Conservation (phyloP, 2,888 invertebrate species). For the Heliconius sara region DNA sequence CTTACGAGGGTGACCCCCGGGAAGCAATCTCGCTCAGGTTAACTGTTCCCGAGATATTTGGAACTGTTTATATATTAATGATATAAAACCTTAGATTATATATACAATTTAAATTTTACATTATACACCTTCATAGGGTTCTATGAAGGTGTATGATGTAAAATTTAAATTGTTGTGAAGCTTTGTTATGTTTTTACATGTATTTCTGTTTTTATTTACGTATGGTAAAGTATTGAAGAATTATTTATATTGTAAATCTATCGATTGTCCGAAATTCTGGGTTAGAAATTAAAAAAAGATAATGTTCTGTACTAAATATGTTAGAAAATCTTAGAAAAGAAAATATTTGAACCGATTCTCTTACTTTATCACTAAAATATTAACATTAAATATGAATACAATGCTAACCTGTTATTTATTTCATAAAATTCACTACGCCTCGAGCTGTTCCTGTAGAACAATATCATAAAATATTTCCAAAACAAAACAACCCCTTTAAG, state of each 20-base stretch:
- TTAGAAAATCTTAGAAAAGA: too few species aligned
- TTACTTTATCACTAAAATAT: not conserved
- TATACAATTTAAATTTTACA: too few species aligned
- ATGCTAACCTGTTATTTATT: not conserved
- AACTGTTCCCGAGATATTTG: conserved; percentile 15
- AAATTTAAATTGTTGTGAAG: not conserved
- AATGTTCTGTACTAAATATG: too few species aligned
- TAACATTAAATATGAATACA: not conserved
- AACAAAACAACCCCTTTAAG: conserved; percentile 14
- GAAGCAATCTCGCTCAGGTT: not conserved
- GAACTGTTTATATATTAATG: not conserved
- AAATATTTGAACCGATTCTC: too few species aligned
- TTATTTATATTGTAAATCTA: too few species aligned
- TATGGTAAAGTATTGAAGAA: too few species aligned
- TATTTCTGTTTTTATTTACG: not conserved
- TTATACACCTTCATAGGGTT: too few species aligned
- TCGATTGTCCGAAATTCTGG: too few species aligned
- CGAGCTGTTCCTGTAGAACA: not conserved
- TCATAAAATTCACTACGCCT: not conserved
- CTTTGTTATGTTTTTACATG: not conserved
- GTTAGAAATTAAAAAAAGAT: too few species aligned
- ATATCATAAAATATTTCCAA: not conserved
- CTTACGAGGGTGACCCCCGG: conserved; percentile 3
- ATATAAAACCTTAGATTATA: not conserved
- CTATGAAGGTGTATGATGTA: not conserved